Evolutionary conservation across 1,140 invertebrate genomes (phyloP).

Genomic region (Zaprionus ornatus): DNA sequence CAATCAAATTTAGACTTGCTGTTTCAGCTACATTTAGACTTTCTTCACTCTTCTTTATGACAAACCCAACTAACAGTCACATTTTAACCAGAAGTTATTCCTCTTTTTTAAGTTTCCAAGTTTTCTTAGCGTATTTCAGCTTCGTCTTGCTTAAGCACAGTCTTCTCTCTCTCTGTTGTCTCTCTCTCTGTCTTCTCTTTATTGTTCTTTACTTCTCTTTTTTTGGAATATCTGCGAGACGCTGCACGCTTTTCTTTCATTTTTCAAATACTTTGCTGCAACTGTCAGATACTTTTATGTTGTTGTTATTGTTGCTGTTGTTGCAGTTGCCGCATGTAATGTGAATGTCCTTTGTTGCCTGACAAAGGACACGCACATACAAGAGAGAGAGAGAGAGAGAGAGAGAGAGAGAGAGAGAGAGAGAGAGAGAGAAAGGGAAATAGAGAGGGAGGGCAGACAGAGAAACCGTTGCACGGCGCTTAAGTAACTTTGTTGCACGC

Average conservation of each 20-base stretch:
- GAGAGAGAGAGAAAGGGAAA: neutral
- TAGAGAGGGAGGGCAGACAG: neutral
- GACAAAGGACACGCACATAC: slow-evolving; percentile 69
- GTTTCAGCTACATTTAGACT: too few relatives aligned
- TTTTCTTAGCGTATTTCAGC: neutral
- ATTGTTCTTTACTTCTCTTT: slow-evolving; percentile 18
- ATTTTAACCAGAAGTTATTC: neutral
- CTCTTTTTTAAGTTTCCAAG: neutral
- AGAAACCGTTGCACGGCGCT: slow-evolving; percentile 3
- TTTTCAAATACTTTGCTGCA: slow-evolving; percentile 74
- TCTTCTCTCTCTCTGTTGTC: neutral
- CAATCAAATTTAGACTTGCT: too few relatives aligned
- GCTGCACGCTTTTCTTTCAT: slow-evolving; percentile 57
- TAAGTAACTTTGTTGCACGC: slow-evolving; percentile 52
- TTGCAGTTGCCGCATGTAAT: slow-evolving; percentile 50
- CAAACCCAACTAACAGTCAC: neutral
- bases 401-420: neutral
- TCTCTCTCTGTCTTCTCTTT: neutral
- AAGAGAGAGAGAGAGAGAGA: neutral
- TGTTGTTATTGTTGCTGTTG: slow-evolving; percentile 15
- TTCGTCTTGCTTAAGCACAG: neutral
- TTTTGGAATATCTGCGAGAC: slow-evolving; percentile 22
- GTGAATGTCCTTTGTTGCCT: slow-evolving; percentile 72
- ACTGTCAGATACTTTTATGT: slow-evolving; percentile 70
- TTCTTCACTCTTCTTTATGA: too few relatives aligned